These are phyloP conservation scores for Bungarus multicinctus DNA, from an alignment of 2,113 vertebrate species.

Conservation along the genomic window DNA sequence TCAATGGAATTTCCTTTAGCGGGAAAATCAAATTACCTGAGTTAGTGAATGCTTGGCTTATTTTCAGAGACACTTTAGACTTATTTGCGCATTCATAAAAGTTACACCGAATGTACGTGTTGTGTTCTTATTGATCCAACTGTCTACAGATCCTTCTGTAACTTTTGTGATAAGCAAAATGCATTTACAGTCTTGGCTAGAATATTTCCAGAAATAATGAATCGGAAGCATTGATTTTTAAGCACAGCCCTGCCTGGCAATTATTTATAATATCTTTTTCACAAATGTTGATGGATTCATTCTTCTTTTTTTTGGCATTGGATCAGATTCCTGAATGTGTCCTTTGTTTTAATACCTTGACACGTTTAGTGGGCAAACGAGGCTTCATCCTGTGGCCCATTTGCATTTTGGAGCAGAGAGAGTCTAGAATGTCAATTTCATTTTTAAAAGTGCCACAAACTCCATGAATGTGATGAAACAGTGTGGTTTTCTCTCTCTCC, in stretches of 20 bases:
- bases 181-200: neutral
- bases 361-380: neutral
- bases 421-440: neutral
- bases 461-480: slow-evolving; percentile 3
- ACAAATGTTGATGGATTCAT: neutral
- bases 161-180: slow-evolving; percentile 23
- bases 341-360: neutral
- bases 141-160: neutral
- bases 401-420: neutral
- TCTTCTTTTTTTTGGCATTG: neutral
- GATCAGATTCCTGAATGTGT: neutral
- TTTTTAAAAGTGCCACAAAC: slow-evolving; percentile 6
- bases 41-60: neutral
- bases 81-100: slow-evolving; percentile 7
- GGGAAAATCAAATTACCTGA: neutral
- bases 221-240: neutral
- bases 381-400: neutral
- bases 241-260: neutral
- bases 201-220: neutral
- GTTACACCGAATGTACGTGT: neutral
- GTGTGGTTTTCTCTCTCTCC: neutral
- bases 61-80: slow-evolving; percentile 7
- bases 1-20: neutral
- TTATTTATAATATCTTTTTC: neutral
- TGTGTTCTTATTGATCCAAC: slow-evolving; percentile 13